Evolutionary conservation across 2,888 invertebrate species (phyloP), one percentile per base, ranked within the genome.

Genomic region (Agriopis leucophaearia): DNA sequence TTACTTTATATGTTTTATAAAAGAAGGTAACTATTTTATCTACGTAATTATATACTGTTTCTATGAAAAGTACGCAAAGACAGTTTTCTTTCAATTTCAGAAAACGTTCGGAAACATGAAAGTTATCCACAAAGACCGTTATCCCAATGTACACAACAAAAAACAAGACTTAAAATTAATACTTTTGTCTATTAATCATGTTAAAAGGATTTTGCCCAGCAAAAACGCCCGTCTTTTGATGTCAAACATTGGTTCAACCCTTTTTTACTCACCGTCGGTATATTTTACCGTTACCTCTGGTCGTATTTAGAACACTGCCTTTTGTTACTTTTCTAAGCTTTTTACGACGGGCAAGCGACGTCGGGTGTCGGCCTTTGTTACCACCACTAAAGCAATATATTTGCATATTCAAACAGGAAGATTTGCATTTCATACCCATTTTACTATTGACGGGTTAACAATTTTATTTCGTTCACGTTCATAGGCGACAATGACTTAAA

Each of bases 161-260:
- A 84, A 88, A 83, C 76, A 72, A 48, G 73, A 55, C 54, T 73
- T 74, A 87, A 88, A 85, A 85, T 89, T 88, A 87, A 90, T 85
- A 64, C 88, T 78, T 86, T 91, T 91, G 89, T 90, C 79, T 85
- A 88, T 89, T 89, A 91, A 91, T 92, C 87, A 89, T 87, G 82
- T 83, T 88, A 90, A 90, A 90, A 82, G 88, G 88, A 88, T 88
- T 89, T 85, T 70, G 71, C 78, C 72, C 81, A 69, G 87, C 89
- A 89, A 88, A 90, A 90, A 88, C 81, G 79, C 12, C 52, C 59
- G 69, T 76, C 81, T 81, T 85, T 87, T 84, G 81, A 81, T 78
- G 78, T 74, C 40, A 38, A 47, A 38, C 40, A 18, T 18, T 15
- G 9, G 18, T 48, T 16, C 75, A 90, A 91, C 91, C 90, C 91